A percentile compares a stretch with the other conserved stretches of the same genome.
phyloP scores from a whole-genome alignment of 2,888 invertebrate genomes.

The Mythimna ferrago region DNA sequence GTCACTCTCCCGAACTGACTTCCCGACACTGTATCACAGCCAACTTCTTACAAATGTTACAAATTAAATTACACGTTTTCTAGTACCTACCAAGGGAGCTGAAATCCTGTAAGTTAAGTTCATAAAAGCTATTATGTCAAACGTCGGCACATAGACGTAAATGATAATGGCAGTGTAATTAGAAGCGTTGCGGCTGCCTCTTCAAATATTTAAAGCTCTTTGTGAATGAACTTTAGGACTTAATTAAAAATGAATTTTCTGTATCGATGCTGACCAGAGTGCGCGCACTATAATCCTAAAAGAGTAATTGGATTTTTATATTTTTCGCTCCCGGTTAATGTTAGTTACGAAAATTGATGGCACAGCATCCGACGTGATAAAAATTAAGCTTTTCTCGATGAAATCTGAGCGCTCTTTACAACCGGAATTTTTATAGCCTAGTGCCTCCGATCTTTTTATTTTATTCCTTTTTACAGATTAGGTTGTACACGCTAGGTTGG shows the following conservation, averaged over 20 bases:
- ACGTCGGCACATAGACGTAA: slow-evolving; percentile 62
- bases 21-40: slow-evolving; percentile 56
- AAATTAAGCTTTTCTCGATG: slow-evolving; percentile 52
- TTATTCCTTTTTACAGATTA: slow-evolving; percentile 30
- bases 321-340: slow-evolving; percentile 45
- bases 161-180: slow-evolving; percentile 68
- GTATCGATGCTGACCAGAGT: slow-evolving; percentile 49
- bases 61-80: slow-evolving; percentile 58
- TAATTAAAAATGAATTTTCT: slow-evolving; percentile 69
- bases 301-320: slow-evolving; percentile 57
- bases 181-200: slow-evolving; percentile 66
- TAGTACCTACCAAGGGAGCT: slow-evolving; percentile 47
- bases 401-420: slow-evolving; percentile 44
- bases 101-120: slow-evolving; percentile 54
- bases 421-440: slow-evolving; percentile 31
- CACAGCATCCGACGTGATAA: slow-evolving; percentile 44
- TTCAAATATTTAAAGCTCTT: slow-evolving; percentile 71
- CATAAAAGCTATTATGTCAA: slow-evolving; percentile 67
- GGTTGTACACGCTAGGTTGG: slow-evolving; percentile 15
- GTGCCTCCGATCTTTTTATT: slow-evolving; percentile 22
- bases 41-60: slow-evolving; percentile 49
- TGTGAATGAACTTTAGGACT: slow-evolving; percentile 65
- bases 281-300: slow-evolving; percentile 51
- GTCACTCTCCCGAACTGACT: slow-evolving; percentile 73
- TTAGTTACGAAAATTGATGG: slow-evolving; percentile 62